Evolutionary conservation across 2,113 vertebrate genomes (phyloP).

Genomic region (Indri indri): DNA sequence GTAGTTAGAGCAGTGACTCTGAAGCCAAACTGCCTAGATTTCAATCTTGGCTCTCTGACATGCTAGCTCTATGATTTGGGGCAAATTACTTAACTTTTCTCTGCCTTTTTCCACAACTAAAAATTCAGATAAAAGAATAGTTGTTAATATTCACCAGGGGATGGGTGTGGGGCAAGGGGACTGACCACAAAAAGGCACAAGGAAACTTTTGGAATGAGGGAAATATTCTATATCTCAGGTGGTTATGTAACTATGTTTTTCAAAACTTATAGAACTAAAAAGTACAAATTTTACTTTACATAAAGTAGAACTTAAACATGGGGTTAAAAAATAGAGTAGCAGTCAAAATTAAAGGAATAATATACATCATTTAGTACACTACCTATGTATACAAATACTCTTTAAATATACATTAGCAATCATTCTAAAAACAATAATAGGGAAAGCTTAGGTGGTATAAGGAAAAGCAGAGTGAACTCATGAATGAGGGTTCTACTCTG

Average conservation of each 20-base stretch:
- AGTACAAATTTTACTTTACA: not conserved
- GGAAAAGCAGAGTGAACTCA: not conserved
- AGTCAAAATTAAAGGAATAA: slow-evolving; percentile 15
- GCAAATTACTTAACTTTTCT: slow-evolving; percentile 10
- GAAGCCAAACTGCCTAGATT: not conserved
- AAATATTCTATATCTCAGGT: not conserved
- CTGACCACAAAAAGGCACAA: not conserved
- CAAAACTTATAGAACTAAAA: slow-evolving; percentile 9
- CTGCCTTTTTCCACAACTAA: not conserved
- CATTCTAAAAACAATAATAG: not conserved
- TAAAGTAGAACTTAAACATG: not conserved
- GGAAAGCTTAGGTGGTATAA: not conserved
- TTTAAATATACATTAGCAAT: not conserved
- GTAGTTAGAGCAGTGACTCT: not conserved
- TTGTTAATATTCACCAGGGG: not conserved
- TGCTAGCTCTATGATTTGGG: not conserved
- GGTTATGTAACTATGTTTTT: not conserved
- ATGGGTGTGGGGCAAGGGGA: not conserved
- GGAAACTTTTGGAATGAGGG: not conserved
- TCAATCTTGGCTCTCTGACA: not conserved
- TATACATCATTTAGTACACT: not conserved
- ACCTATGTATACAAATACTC: not conserved
- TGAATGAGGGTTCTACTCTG: not conserved
- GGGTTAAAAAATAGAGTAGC: not conserved
- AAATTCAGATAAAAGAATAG: not conserved